Evolutionary conservation across 2,888 invertebrate species (phyloP), one percentile per base, ranked within the genome.

Genomic region (Aplocera efformata): DNA sequence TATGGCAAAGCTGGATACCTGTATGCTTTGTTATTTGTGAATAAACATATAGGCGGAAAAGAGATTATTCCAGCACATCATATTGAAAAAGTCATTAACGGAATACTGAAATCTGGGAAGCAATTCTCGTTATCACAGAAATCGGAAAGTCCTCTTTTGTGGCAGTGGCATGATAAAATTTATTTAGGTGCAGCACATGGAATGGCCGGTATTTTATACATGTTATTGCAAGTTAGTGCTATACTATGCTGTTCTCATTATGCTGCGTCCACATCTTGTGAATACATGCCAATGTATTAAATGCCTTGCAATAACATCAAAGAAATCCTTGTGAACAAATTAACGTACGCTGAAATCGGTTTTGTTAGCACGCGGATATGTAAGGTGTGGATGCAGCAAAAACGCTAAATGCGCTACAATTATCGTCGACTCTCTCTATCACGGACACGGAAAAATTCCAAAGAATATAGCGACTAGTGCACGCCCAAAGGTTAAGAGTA

Each of bases 141-240:
- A 49, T 84, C 84, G 30, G 79, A 88, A 26, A 89, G 90, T 50
- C 94, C 96, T 1, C 81, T 97, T 25, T 91, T 95, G 90, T 98
- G 93, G 82, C 89, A 92, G 61, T 98, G 97, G 96, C 96, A 97
- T 79, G 93, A 92, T 24, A 94, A 93, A 68, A 90, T 93, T 66
- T 98, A 98, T 70, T 81, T 96, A 32, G 97, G 98, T 9, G 97
- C 94, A 26, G 97, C 97, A 30, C 97, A 98, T 88, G 97, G 97
- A 10, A 79, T 95, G 53, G 91, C 93, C 47, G 97, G 97, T 4
- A 97, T 98, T 63, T 75, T 96, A 10, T 95, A 94, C 67, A 84
- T 94, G 46, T 77, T 98, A n/a, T 78, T 97, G 53, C 93, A 94
- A 90, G 95, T 94, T 60, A 65, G 63, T 71, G 7, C 8, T n/a